A percentile compares a stretch with the other conserved stretches of the same genome.
phyloP scores from a whole-genome alignment of 2,113 vertebrate species.

The rabbit (Oryctolagus cuniculus) region DNA sequence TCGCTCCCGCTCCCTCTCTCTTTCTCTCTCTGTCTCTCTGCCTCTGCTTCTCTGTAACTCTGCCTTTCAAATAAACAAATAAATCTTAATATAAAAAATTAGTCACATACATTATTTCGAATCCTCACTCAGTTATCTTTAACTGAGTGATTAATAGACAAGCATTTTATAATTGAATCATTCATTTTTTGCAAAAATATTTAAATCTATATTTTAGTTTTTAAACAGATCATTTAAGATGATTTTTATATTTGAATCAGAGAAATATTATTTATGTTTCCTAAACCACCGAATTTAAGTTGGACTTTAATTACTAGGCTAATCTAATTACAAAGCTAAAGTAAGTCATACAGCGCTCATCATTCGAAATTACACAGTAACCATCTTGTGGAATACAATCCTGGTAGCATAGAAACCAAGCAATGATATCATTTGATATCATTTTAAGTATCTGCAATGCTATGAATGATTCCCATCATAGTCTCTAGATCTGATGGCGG shows the following conservation, averaged over 20 bases:
- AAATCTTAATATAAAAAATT: no score
- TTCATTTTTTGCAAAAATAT: background rate
- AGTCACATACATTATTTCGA: background rate
- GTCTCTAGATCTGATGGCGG: background rate
- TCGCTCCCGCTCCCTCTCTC: no score
- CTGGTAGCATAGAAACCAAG: background rate
- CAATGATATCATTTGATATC: background rate
- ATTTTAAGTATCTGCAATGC: background rate
- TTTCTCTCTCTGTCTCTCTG: no score
- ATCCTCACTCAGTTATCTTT: background rate
- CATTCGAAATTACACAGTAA: background rate
- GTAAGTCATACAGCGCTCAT: background rate
- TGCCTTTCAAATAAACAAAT: no score
- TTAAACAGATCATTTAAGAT: background rate
- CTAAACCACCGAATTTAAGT: no score
- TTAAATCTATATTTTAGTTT: background rate
- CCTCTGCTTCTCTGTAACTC: no score
- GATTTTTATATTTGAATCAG: background rate
- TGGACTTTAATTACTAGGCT: background rate
- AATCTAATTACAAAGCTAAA: background rate
- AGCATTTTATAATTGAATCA: background rate
- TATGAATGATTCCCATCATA: background rate
- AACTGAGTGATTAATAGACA: background rate
- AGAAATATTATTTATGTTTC: background rate
- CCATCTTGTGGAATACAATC: constrained; percentile 14